Evolutionary conservation across 2,888 invertebrate species (phyloP).

Genomic region (Microdon myrmicae): DNA sequence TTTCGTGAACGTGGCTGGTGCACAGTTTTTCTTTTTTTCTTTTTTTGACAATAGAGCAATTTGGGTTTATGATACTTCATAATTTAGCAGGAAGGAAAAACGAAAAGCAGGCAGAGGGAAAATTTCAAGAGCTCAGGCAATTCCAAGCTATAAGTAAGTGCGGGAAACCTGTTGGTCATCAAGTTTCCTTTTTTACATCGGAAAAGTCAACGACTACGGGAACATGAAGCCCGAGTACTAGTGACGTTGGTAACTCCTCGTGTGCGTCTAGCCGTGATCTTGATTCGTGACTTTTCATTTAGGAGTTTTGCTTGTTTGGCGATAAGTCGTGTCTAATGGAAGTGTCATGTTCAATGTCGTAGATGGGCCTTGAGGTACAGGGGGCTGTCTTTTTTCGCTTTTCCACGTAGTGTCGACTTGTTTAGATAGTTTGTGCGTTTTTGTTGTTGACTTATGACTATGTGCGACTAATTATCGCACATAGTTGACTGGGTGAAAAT

Average conservation of each 20-base stretch:
- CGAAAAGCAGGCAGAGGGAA: conserved; percentile 1
- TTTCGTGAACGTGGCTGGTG: background rate
- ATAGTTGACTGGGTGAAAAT: too few species aligned
- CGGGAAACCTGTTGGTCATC: conserved; percentile 36
- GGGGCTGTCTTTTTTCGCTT: too few species aligned
- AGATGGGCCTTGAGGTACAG: too few species aligned
- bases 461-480: too few species aligned
- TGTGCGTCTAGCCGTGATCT: conserved; percentile 55
- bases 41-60: background rate
- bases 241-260: conserved; percentile 19
- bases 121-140: conserved; percentile 7
- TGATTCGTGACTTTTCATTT: conserved; percentile 55
- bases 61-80: conserved; percentile 10
- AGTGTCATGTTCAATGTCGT: conserved; percentile 36
- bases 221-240: background rate
- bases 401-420: too few species aligned
- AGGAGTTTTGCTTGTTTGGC: conserved; percentile 30
- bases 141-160: conserved; percentile 20
- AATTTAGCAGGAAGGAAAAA: conserved; percentile 31
- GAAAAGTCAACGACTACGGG: conserved; percentile 42
- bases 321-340: background rate
- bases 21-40: background rate
- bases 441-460: too few species aligned
- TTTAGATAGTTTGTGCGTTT: too few species aligned
- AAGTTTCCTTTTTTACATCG: conserved; percentile 23